Percentiles rank a stretch among this genome's conserved stretches.
Conservation (phyloP, 2,113 vertebrate species). For the Zootoca vivipara region DNA sequence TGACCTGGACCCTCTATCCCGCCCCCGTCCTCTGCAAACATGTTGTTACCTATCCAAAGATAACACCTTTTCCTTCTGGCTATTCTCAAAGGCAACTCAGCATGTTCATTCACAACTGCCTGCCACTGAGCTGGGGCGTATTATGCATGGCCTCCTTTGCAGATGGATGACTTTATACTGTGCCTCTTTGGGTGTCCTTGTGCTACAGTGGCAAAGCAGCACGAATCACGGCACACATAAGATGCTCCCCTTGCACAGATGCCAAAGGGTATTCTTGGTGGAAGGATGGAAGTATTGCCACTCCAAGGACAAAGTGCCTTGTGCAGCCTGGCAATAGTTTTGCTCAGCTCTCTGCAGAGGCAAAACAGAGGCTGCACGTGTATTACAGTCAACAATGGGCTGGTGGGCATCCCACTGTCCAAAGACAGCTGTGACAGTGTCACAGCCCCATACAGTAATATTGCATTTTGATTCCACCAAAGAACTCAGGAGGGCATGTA, state of each 20-base stretch:
- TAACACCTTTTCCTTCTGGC: too few species aligned
- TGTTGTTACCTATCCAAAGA: not conserved
- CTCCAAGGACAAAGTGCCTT: not conserved
- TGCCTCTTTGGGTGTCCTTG: not conserved
- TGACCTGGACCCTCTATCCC: too few species aligned
- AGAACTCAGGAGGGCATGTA: too few species aligned
- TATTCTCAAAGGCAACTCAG: too few species aligned
- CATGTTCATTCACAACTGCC: not conserved
- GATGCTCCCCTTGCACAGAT: not conserved
- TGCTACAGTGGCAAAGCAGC: not conserved
- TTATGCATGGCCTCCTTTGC: not conserved
- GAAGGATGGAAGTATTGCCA: too few species aligned
- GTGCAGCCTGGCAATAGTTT: not conserved
- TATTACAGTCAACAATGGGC: not conserved
- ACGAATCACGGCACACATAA: not conserved
- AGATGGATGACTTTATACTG: constrained; percentile 1
- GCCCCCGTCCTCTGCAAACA: too few species aligned
- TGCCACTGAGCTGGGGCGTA: not conserved
- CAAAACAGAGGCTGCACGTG: not conserved
- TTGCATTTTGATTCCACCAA: not conserved
- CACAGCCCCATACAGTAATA: not conserved
- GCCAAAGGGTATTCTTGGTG: not conserved
- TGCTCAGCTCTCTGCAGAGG: not conserved
- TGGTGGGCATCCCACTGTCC: not conserved
- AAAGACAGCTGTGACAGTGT: not conserved